Evolutionary conservation across 2,888 invertebrate species (phyloP).

Genomic region (Platycnemis pennipes): DNA sequence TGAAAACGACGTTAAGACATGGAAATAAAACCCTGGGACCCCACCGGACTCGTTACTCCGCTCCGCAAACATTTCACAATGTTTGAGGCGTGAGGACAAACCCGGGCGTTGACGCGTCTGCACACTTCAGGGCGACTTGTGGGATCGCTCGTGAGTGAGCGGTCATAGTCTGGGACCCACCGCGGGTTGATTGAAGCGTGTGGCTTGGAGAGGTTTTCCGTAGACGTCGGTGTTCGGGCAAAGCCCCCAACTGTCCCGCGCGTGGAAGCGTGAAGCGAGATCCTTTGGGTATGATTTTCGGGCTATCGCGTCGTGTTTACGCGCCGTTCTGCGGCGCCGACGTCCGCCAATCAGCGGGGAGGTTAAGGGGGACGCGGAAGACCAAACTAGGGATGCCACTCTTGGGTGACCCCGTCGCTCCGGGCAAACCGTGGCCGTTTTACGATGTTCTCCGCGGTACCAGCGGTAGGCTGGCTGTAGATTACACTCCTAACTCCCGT

Average conservation of each 20-base stretch:
- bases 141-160: neutral
- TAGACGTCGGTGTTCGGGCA: neutral
- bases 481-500: no score
- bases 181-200: slow-evolving; percentile 49
- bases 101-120: neutral
- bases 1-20: neutral
- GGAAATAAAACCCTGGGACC: neutral
- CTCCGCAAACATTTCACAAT: neutral
- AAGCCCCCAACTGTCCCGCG: no score
- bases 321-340: neutral
- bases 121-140: neutral
- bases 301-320: neutral
- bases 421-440: neutral
- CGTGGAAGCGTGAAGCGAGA: neutral
- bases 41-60: neutral
- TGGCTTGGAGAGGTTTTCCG: neutral
- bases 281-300: neutral
- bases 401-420: neutral
- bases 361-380: neutral
- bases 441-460: no score
- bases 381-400: neutral
- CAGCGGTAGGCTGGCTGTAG: no score
- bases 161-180: neutral
- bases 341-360: neutral
- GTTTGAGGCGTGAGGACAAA: neutral